Evolutionary conservation across 2,113 vertebrate genomes (phyloP).

Genomic region (Tonatia bakeri): DNA sequence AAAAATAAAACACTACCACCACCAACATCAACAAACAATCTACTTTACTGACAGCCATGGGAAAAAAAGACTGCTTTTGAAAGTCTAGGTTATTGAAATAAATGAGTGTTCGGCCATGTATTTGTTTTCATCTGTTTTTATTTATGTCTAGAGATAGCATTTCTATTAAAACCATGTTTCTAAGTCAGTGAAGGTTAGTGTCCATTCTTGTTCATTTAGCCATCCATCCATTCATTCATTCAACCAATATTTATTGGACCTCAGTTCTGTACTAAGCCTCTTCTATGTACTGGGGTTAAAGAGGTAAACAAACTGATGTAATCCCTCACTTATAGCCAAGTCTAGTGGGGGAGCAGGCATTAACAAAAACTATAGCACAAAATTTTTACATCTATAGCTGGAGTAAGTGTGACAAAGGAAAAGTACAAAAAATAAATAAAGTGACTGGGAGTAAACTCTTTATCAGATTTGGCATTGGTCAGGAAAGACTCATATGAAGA

Average conservation of each 20-base stretch:
- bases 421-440: neutral
- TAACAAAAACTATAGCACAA: neutral
- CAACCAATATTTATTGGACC: neutral
- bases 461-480: neutral
- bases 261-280: neutral
- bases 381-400: neutral
- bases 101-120: neutral
- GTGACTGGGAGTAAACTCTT: neutral
- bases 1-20: too few relatives aligned
- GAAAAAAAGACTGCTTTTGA: neutral
- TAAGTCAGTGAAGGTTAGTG: neutral
- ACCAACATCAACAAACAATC: too few relatives aligned
- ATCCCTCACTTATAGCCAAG: neutral
- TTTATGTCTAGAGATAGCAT: neutral
- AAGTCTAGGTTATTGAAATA: neutral
- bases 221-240: neutral
- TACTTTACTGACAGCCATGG: neutral
- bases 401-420: neutral
- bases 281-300: neutral
- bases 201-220: neutral
- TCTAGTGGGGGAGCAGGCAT: neutral
- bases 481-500: neutral
- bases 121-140: neutral
- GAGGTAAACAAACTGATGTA: neutral
- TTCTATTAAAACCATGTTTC: neutral